Evolutionary conservation across 2,797 vertebrate species (phyloP), one percentile per base, ranked within the genome.

Genomic region (Cynodonichthys magdalenae): DNA sequence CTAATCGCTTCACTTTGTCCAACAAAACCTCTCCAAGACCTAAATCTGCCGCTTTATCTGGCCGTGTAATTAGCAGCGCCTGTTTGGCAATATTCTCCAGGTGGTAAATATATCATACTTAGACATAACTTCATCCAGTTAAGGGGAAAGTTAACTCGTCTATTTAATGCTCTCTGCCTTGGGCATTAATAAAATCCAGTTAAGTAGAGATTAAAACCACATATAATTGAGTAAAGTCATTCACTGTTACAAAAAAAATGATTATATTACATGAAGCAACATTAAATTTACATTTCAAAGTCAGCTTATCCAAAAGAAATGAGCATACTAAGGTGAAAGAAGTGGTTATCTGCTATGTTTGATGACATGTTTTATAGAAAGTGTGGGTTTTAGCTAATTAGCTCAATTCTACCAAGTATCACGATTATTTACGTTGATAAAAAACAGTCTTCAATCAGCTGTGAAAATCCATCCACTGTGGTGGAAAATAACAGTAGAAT

Each of bases 1-100:
- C 64, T 88, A 88, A 85, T 84, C 66, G 15, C 75, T 74, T 74
- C 75, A 75, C 65, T 88, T 85, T 84, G 86, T 82, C 79, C 71
- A 59, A 69, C 50, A 76, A 68, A 81, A 79, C 66, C 59, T 87
- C 42, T 58, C 52, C n/a, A 29, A 66, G 72, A 83, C 71, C 48
- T 67, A 78, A 81, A 82, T 84, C 80, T 75, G 64, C 63, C 24
- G 74, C 68, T 83, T 83, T 72, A 84, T 82, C 74, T 66, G 18
- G 20, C 50, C 28, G 2, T 83, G 59, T 86, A 85, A 84, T 84
- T 75, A 83, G 54, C 58, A 56, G 36, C 7, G 56, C 39, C 65
- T 62, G 72, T 70, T 71, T 77, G 72, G 70, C 53, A 74, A 61
- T 31, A 44, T 75, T 71, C 73, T 41, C 57, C 63, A 77, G 71